A percentile compares a stretch with the other conserved stretches of the same genome.
Conservation (phyloP, 1,140 invertebrate genomes). For the Scaptomyza pallida region DNA sequence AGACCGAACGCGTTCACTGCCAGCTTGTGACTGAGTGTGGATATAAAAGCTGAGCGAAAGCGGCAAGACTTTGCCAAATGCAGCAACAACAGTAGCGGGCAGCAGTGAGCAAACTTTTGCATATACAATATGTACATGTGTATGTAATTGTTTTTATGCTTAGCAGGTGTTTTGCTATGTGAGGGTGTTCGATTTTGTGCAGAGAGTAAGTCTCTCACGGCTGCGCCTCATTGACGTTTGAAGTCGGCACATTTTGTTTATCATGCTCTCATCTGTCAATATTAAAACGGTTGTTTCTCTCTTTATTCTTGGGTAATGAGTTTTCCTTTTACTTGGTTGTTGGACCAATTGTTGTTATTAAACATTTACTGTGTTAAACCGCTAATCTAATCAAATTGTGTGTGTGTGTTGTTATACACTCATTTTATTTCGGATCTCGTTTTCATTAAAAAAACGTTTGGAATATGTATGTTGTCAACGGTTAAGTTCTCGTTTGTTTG, state of each 20-base stretch:
- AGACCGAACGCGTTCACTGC: slow-evolving; percentile 37
- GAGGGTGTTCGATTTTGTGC: not conserved
- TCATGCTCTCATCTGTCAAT: slow-evolving; percentile 22
- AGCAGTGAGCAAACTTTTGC: slow-evolving; percentile 28
- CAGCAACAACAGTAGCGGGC: not conserved
- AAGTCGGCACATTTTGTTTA: slow-evolving; percentile 17
- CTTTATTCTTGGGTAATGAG: not conserved
- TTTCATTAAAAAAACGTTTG: slow-evolving; percentile 14
- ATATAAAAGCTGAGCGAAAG: slow-evolving; percentile 27
- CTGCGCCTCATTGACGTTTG: slow-evolving; percentile 31
- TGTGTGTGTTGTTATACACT: slow-evolving; percentile 12
- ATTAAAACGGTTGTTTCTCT: slow-evolving; percentile 5
- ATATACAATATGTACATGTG: not conserved
- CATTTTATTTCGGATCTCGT: slow-evolving; percentile 15
- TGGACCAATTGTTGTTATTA: slow-evolving; percentile 10
- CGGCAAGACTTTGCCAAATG: slow-evolving; percentile 12
- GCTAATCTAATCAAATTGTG: slow-evolving; percentile 66
- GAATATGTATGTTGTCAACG: slow-evolving; percentile 28
- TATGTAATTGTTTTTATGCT: slow-evolving; percentile 5
- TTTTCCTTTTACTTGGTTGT: slow-evolving; percentile 31
- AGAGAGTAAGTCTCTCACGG: slow-evolving; percentile 32
- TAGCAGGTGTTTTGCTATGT: slow-evolving; percentile 37
- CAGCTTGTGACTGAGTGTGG: slow-evolving; percentile 45
- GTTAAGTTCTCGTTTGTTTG: slow-evolving; percentile 27
- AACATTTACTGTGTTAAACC: slow-evolving; percentile 30